Evolutionary conservation across 2,888 invertebrate species (phyloP).

Genomic region (Clusia tigrina): DNA sequence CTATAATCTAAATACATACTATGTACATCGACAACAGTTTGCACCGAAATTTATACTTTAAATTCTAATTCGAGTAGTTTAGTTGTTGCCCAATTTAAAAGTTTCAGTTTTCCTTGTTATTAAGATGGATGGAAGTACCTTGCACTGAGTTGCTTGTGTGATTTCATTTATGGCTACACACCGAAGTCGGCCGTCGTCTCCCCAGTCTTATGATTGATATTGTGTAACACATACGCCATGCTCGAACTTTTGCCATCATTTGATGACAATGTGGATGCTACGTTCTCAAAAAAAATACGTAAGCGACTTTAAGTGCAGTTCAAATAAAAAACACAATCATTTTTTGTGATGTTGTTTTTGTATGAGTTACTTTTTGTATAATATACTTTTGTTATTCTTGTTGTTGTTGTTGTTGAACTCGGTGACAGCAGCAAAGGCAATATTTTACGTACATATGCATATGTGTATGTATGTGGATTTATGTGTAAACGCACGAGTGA

Average conservation of each 20-base stretch:
- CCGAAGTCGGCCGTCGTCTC: not conserved
- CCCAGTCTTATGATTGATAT: conserved; percentile 14
- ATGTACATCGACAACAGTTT: too few relatives aligned
- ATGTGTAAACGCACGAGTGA: conserved; percentile 6
- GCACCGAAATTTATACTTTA: too few relatives aligned
- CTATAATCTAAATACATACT: too few relatives aligned
- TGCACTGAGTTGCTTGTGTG: too few relatives aligned
- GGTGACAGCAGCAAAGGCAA: conserved; percentile 44
- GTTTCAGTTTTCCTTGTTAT: too few relatives aligned
- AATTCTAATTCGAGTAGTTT: too few relatives aligned
- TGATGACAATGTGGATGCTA: not conserved
- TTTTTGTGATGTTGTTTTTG: conserved; percentile 48
- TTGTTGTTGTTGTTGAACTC: conserved; percentile 38
- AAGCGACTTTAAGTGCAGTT: conserved; percentile 32
- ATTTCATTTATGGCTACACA: too few relatives aligned
- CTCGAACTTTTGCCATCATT: conserved; percentile 7
- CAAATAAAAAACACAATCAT: conserved; percentile 34
- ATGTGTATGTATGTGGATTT: conserved; percentile 8
- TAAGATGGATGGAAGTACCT: too few relatives aligned
- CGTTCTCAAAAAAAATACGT: conserved; percentile 14
- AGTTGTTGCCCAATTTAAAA: too few relatives aligned
- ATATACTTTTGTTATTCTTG: not conserved
- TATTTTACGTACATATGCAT: conserved; percentile 36
- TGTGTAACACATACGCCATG: conserved; percentile 31
- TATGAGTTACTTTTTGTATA: conserved; percentile 34